Conservation (phyloP, 1,140 invertebrate species). For the Trichonephila clavipes region DNA sequence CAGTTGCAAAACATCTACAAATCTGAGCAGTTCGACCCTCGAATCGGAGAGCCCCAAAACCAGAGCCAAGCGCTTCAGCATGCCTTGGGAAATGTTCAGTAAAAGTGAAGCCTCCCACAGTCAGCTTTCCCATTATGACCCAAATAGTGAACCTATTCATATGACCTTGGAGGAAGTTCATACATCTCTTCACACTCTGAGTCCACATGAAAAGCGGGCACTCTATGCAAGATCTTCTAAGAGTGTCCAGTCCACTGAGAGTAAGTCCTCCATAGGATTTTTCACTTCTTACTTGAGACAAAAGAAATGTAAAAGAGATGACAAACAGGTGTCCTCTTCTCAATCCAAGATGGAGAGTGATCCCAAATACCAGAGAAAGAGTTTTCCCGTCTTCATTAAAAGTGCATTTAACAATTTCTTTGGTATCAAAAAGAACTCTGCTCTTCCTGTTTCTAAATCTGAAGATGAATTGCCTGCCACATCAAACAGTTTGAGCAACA, state of each 20-base stretch:
- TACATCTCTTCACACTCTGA: slow-evolving; percentile 84
- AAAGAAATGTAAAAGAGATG: slow-evolving; percentile 66
- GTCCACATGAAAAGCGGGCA: slow-evolving; percentile 47
- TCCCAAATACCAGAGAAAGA: slow-evolving; percentile 76
- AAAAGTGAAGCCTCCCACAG: slow-evolving; percentile 53
- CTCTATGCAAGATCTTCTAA: slow-evolving; percentile 60
- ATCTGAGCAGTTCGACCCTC: slow-evolving; percentile 37
- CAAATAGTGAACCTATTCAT: slow-evolving; percentile 86
- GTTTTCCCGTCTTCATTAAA: slow-evolving; percentile 77
- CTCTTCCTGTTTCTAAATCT: slow-evolving; percentile 61
- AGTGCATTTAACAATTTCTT: slow-evolving; percentile 77
- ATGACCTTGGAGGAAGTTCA: slow-evolving; percentile 92
- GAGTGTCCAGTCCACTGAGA: slow-evolving; percentile 63
- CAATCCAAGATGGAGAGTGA: slow-evolving; percentile 45
- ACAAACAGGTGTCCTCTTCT: slow-evolving; percentile 14
- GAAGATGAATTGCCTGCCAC: slow-evolving; percentile 58
- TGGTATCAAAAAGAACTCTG: slow-evolving; percentile 68
- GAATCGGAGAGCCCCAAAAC: slow-evolving; percentile 60
- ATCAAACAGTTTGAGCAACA: slow-evolving; percentile 49
- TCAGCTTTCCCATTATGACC: slow-evolving; percentile 47
- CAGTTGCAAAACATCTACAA: slow-evolving; percentile 30
- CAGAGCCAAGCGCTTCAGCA: slow-evolving; percentile 60
- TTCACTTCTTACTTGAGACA: slow-evolving; percentile 71
- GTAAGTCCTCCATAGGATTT: slow-evolving; percentile 78
- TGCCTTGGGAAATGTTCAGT: slow-evolving; percentile 74